Percentiles rank a stretch among this genome's conserved stretches.
Evolutionary conservation across 1,140 invertebrate species (phyloP).

Genomic region (Chironomus striatipennis): DNA sequence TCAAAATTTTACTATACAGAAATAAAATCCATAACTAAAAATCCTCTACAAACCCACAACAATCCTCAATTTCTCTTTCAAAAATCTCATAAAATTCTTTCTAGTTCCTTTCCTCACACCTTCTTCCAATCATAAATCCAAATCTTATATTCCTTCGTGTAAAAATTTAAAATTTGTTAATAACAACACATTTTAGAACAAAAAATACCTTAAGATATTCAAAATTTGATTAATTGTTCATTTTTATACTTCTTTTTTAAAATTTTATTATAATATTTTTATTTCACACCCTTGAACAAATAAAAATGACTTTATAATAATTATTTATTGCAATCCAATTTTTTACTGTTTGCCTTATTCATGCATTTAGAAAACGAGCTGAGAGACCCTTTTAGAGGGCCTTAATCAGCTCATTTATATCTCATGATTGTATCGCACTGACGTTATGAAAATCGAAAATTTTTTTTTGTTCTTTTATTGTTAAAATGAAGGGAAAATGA

Average conservation of each 20-base stretch:
- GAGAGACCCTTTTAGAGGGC: background rate
- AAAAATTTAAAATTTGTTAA: too few relatives aligned
- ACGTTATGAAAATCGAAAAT: background rate
- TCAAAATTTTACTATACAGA: too few relatives aligned
- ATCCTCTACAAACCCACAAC: too few relatives aligned
- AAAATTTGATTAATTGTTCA: background rate
- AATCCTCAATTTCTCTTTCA: too few relatives aligned
- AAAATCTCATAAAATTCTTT: too few relatives aligned
- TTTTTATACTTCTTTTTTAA: background rate
- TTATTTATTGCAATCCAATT: conserved; percentile 22
- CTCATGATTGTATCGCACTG: background rate
- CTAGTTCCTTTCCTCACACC: too few relatives aligned
- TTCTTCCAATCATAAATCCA: too few relatives aligned
- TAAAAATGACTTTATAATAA: conserved; percentile 22
- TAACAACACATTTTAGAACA: too few relatives aligned
- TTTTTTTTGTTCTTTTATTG: too few relatives aligned
- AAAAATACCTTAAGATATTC: background rate
- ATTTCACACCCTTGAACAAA: conserved; percentile 23
- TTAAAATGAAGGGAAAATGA: background rate
- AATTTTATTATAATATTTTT: background rate
- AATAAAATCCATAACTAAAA: too few relatives aligned
- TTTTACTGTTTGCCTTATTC: background rate
- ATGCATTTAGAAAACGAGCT: too few relatives aligned
- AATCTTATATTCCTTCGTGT: too few relatives aligned
- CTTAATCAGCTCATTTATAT: conserved; percentile 5